Conservation (phyloP, 2,113 vertebrate species). For the Hypanus sabinus region DNA sequence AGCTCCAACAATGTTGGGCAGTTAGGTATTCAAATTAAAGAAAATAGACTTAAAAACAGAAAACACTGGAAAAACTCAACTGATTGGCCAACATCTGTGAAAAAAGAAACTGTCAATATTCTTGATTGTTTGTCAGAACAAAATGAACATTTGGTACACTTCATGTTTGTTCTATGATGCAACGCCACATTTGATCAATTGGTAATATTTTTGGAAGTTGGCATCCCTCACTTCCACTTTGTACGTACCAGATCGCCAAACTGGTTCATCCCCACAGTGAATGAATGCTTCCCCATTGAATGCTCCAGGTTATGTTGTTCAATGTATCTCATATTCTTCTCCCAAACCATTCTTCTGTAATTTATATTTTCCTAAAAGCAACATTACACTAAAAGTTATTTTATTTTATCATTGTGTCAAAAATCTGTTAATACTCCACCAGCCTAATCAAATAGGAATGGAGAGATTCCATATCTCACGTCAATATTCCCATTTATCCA, state of each 20-base stretch:
- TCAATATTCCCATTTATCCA: not conserved
- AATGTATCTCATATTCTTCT: slow-evolving; percentile 37
- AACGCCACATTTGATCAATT: not conserved
- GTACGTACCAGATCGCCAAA: slow-evolving; percentile 32
- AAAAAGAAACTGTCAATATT: no score
- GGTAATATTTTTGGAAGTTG: not conserved
- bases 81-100: no score
- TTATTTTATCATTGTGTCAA: not conserved
- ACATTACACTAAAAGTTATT: not conserved
- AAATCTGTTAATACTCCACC: not conserved
- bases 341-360: slow-evolving; percentile 37
- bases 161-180: not conserved
- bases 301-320: slow-evolving; percentile 39
- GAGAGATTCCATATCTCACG: not conserved
- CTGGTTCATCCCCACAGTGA: slow-evolving; percentile 37
- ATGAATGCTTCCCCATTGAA: slow-evolving; percentile 33
- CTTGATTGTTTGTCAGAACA: no score
- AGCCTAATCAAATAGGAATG: not conserved
- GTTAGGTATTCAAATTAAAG: not conserved
- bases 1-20: not conserved
- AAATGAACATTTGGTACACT: no score
- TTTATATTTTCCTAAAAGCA: slow-evolving; percentile 17
- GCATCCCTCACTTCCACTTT: no score
- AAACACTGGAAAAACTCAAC: no score
- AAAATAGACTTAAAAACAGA: no score